phyloP scores from a whole-genome alignment of 2,113 vertebrate genomes.

The Cyphomyrus discorhynchus region DNA sequence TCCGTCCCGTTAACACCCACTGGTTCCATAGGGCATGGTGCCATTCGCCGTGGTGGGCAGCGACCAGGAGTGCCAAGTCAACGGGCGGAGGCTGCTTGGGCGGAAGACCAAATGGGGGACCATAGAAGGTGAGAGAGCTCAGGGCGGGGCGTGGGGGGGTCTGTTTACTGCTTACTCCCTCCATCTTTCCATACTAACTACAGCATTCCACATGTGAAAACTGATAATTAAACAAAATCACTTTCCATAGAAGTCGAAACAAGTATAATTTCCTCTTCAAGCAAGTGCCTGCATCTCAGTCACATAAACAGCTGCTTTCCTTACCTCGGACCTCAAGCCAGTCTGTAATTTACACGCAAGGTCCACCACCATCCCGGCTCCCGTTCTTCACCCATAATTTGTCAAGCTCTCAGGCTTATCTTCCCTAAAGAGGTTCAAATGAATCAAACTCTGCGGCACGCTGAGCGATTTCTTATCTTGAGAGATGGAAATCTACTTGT shows the following conservation, averaged over 20 bases:
- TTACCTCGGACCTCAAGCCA: constrained; percentile 16
- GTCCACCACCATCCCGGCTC: not conserved
- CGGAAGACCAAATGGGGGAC: constrained; percentile 98
- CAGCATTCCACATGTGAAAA: not conserved
- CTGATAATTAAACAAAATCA: not conserved
- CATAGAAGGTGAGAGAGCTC: constrained; percentile 78
- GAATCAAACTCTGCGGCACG: constrained; percentile 14
- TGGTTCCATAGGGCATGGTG: constrained; percentile 83
- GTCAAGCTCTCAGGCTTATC: constrained; percentile 28
- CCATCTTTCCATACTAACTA: not conserved
- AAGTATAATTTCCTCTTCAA: constrained; percentile 29
- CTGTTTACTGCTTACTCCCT: not conserved
- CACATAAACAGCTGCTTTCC: not conserved
- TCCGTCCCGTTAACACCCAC: not conserved
- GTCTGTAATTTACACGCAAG: constrained; percentile 31
- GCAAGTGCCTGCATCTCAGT: not conserved
- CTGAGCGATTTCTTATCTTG: constrained; percentile 18
- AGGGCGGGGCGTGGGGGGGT: not conserved
- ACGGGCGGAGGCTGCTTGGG: constrained; percentile 88
- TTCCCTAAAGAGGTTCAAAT: constrained; percentile 21
- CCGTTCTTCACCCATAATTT: constrained; percentile 20
- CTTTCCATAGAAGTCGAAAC: not conserved
- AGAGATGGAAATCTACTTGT: not conserved
- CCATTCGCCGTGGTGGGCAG: constrained; percentile 97
- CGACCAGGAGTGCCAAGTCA: constrained; percentile 96